These are phyloP conservation scores for Casuarius casuarius DNA, from an alignment of 2,113 vertebrate genomes.

Conservation along the genomic window DNA sequence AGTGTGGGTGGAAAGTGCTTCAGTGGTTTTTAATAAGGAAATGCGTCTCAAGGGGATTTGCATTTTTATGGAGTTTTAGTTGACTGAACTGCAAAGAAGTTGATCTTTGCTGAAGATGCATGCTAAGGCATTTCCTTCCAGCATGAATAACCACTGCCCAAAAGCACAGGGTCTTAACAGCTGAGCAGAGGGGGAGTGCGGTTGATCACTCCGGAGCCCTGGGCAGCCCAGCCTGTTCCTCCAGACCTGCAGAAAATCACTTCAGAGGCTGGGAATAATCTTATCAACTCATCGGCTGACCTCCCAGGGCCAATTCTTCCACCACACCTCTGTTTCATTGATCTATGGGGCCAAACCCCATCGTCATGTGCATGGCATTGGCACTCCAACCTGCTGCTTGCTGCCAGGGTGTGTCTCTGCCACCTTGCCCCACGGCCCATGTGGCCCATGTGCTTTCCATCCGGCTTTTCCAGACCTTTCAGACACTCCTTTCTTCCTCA, in stretches of 20 bases:
- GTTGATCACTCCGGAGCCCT: background rate
- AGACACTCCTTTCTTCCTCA: background rate
- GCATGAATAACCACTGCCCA: background rate
- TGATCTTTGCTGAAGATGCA: background rate
- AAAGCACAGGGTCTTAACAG: background rate
- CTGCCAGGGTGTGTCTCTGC: background rate
- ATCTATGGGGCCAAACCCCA: background rate
- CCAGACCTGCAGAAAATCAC: background rate
- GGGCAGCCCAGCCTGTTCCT: background rate
- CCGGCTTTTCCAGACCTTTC: background rate
- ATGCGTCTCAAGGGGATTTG: too few relatives aligned
- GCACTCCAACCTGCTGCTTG: background rate
- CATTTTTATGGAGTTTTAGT: background rate
- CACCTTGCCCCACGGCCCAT: rapidly evolving
- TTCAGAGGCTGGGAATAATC: background rate
- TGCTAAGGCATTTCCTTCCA: background rate
- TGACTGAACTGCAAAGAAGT: background rate
- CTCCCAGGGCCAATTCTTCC: background rate
- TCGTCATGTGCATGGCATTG: rapidly evolving
- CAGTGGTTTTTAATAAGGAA: background rate
- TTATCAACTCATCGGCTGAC: background rate
- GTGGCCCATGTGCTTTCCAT: background rate
- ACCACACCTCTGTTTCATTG: background rate
- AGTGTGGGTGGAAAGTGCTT: rapidly evolving
- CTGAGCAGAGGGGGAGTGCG: background rate